Evolutionary conservation across 2,113 vertebrate genomes (phyloP).

Genomic region (Opisthocomus hoazin): DNA sequence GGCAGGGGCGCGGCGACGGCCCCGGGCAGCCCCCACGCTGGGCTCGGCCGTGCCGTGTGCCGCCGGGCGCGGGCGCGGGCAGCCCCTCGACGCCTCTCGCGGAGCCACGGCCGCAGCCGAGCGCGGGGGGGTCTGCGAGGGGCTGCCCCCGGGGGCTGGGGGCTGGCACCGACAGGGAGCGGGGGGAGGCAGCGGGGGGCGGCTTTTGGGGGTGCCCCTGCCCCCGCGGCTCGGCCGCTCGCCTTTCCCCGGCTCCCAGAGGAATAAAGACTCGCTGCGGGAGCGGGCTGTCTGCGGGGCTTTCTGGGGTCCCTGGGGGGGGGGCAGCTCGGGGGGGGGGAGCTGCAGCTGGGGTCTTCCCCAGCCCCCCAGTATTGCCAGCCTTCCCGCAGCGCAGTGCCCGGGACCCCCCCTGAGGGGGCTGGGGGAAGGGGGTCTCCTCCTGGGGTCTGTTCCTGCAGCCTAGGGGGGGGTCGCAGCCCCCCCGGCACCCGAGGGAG

Average conservation of each 20-base stretch:
- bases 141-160: not conserved
- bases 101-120: fast-evolving
- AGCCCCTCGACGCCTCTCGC: not conserved
- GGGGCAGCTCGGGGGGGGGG: not conserved
- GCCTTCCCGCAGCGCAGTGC: not conserved
- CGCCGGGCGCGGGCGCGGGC: fast-evolving
- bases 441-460: not conserved
- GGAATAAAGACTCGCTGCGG: not conserved
- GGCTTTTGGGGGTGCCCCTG: not conserved
- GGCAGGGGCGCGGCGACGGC: not conserved
- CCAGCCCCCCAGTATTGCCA: no score
- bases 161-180: not conserved
- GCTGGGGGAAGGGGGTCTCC: fast-evolving
- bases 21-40: no score
- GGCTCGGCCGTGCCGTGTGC: not conserved
- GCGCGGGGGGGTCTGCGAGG: not conserved
- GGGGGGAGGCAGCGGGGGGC: no score
- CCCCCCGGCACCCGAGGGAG: no score
- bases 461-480: no score
- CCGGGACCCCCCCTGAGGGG: not conserved
- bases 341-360: not conserved
- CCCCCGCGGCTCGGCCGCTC: not conserved
- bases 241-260: not conserved
- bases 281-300: not conserved
- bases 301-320: not conserved